Base-by-base conservation (phyloP, 2,113 vertebrate genomes). In the Malaclemys terrapin region DNA sequence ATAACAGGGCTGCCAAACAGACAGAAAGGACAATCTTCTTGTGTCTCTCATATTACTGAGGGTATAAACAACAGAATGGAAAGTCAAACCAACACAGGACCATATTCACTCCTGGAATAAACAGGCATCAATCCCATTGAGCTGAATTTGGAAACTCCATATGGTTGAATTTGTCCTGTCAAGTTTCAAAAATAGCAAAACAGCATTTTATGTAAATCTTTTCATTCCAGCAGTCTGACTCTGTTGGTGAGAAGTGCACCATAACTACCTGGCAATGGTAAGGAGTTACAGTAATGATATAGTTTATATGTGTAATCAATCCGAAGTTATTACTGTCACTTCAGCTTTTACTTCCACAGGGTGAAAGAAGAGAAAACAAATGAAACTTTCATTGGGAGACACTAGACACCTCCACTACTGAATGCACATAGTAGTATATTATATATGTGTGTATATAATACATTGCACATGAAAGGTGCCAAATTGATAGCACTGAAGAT, bases 91-190 rank as follows among this genome's bases (percentile, higher is more conserved):
- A 75, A 14, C 57, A 13, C 17, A 7, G 87, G 50, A 91, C 94
- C 91, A 31, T 93, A 82, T 79, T 96, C 93, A 92, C 87, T 84
- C 86, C 50, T 14, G 85, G 89, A 79, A 22, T 38, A 81, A 94
- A 42, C 1, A 82, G 62, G 56, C 8, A 89, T 27, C 86, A 93
- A 22, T 75, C 22, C 20, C 38, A 92, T 90, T 89, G 47, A 90
- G 88, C 62, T 91, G 75, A 57, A 3, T 88, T 95, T 85, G 76
- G 75, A 93, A 96, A 42, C 2, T 57, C 86, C 38, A 20, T 91
- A 20, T 72, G 65, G 8, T 8, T 72, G 65, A 72, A 72, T 75
- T 38, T 42, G 69, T 65, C 59, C 59, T 65, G 59, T 16, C 2
- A 7, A 35, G 31, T 65, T 65, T 65, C 59, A 31, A 65, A 65